Base-by-base conservation (phyloP, 2,113 vertebrate genomes). In the Lepidothrix coronata region DNA sequence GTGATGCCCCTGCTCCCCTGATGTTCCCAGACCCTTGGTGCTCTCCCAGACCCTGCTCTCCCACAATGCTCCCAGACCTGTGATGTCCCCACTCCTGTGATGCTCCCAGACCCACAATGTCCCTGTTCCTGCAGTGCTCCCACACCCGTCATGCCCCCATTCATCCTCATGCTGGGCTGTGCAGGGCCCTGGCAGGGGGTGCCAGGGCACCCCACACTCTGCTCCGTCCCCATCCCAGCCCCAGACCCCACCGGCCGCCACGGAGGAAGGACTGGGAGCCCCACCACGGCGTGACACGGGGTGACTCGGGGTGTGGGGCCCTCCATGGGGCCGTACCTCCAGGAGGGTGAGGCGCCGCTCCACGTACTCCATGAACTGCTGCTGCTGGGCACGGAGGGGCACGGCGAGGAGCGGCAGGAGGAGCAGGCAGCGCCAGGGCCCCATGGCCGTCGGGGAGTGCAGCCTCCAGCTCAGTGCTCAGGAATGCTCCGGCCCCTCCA, bases 331-430 rank as follows among this genome's bases (percentile, higher is more conserved):
- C 39, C 3, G 78, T 97, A 98, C 98, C 98, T 98, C 98, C 58
- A 98, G 96, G 43, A 97, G 96, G 28, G 91, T 96, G 49, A 98
- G 94, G 24, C 98, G 97, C 51, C 97, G 95, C 92, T 98, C 98
- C 98, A 98, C 97, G 68, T 98, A 98, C 89, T 98, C 98, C 98
- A 98, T 96, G 54, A 98, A 95, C 33, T 98, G 97, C 82, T 97
- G 97, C 95, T 98, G 98, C 97, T 98, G 98, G 62, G 97, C 97
- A 0, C n/a, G 78, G 35, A 95, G 93, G 78, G 94, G 81, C 51
- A 44, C 23, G 27, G 76, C 76, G 91, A 97, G 95, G 4, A 97
- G 93, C 86, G 93, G 74, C 95, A 97, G 83, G 20, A 98, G 96
- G 76, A 98, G 71, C 89, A 98, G 62, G 93, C 97, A 97, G 96